Percentiles rank a stretch among this genome's conserved stretches.
These are phyloP conservation scores for Pegea sp. DNA, from an alignment of 23 tunicate genomes.

Conservation along the genomic window DNA sequence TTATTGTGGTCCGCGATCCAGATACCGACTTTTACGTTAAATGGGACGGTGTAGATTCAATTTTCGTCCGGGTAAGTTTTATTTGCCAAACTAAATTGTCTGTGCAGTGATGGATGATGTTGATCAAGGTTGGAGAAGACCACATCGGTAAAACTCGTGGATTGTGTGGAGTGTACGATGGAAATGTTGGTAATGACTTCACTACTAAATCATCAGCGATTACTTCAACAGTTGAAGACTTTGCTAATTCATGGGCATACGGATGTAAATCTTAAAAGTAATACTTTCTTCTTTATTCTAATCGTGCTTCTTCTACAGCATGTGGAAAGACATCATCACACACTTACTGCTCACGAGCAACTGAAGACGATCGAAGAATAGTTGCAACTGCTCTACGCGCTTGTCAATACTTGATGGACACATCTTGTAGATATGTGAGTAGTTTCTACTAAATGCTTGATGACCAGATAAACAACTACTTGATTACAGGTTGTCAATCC, in stretches of 20 bases:
- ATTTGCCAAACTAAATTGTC: no score
- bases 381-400: conserved; percentile 73
- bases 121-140: conserved; percentile 84
- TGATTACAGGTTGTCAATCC: conserved; percentile 88
- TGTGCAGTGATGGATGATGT: no score
- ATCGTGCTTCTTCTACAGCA: no score
- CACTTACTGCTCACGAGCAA: conserved; percentile 54
- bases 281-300: no score
- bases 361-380: conserved; percentile 22
- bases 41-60: conserved; percentile 87
- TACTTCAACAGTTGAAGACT: conserved; percentile 30
- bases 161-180: conserved; percentile 84
- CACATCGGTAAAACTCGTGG: conserved; percentile 65
- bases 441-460: no score
- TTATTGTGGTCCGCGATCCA: conserved; percentile 87
- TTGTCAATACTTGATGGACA: conserved; percentile 77
- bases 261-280: conserved; percentile 38
- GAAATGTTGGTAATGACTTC: conserved; percentile 68
- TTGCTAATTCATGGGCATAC: conserved; percentile 78
- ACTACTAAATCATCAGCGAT: conserved; percentile 21
- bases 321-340: conserved; percentile 29
- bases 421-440: conserved; percentile 64
- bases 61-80: conserved; percentile 63
- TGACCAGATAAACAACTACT: no score
- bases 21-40: conserved; percentile 82